These are phyloP conservation scores for Gasterosteus aculeatus DNA, from an alignment of 2,113 vertebrate genomes.

Conservation along the genomic window DNA sequence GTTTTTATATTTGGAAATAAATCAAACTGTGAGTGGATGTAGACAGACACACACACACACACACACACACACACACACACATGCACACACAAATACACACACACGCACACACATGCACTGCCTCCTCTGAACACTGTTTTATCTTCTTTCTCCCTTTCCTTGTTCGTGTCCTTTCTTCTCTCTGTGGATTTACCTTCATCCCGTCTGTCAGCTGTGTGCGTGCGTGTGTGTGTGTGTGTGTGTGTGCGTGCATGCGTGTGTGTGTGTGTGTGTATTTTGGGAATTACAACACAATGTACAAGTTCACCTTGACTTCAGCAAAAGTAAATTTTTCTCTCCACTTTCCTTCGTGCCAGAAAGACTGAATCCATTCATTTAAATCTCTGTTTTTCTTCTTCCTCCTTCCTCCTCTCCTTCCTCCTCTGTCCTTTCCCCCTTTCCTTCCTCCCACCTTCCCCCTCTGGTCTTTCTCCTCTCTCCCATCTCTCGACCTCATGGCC, in stretches of 20 bases:
- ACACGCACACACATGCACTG: slow-evolving; percentile 10
- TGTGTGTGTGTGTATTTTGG: slow-evolving; percentile 19
- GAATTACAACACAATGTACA: slow-evolving; percentile 43
- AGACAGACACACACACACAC: not conserved
- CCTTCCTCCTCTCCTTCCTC: not conserved
- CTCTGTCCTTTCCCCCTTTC: not conserved
- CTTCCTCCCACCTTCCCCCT: not conserved
- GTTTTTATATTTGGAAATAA: slow-evolving; percentile 14
- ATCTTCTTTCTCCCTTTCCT: slow-evolving; percentile 16
- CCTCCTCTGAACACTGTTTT: slow-evolving; percentile 9
- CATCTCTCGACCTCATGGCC: too few species aligned
- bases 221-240: not conserved
- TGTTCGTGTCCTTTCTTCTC: slow-evolving; percentile 13
- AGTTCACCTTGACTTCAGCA: slow-evolving; percentile 59
- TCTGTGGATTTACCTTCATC: slow-evolving; percentile 35
- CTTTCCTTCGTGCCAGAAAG: slow-evolving; percentile 27
- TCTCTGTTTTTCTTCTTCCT: not conserved
- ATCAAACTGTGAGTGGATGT: not conserved
- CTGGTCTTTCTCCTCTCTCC: too few species aligned
- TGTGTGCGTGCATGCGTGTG: slow-evolving; percentile 19
- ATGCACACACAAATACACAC: slow-evolving; percentile 3
- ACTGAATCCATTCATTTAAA: slow-evolving; percentile 6
- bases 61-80: not conserved
- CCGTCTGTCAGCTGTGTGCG: not conserved
- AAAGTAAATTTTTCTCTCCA: slow-evolving; percentile 48